Conservation (phyloP, 2,113 vertebrate genomes). For the Passer montanus region DNA sequence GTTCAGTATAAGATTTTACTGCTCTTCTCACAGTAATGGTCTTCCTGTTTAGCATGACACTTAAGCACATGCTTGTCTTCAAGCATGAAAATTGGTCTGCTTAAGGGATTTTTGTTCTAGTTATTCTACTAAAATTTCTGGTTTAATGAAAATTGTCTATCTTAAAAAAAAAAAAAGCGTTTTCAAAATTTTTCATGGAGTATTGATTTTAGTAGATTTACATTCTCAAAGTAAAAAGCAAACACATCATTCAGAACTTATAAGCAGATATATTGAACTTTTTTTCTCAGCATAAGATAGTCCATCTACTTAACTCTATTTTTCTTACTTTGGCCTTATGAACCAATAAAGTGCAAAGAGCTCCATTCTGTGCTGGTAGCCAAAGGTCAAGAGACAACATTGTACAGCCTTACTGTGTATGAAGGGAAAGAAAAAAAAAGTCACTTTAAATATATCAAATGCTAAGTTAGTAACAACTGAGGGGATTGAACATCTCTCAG, state of each 20-base stretch:
- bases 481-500: not conserved
- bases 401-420: not conserved
- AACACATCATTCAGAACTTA: not conserved
- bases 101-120: not conserved
- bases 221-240: not conserved
- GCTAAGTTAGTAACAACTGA: not conserved
- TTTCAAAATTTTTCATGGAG: not conserved
- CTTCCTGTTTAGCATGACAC: not conserved
- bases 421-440: not conserved
- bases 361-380: not conserved
- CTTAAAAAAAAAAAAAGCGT: not conserved
- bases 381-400: not conserved
- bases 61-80: not conserved
- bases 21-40: not conserved
- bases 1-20: not conserved
- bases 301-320: not conserved
- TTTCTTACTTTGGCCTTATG: not conserved
- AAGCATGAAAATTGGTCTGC: not conserved
- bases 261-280: not conserved
- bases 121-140: not conserved
- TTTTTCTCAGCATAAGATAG: not conserved
- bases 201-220: not conserved
- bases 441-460: not conserved
- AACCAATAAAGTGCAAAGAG: not conserved
- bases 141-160: not conserved